These are phyloP conservation scores for Habrosyne pyritoides DNA, from an alignment of 2,888 invertebrate genomes.

Conservation along the genomic window DNA sequence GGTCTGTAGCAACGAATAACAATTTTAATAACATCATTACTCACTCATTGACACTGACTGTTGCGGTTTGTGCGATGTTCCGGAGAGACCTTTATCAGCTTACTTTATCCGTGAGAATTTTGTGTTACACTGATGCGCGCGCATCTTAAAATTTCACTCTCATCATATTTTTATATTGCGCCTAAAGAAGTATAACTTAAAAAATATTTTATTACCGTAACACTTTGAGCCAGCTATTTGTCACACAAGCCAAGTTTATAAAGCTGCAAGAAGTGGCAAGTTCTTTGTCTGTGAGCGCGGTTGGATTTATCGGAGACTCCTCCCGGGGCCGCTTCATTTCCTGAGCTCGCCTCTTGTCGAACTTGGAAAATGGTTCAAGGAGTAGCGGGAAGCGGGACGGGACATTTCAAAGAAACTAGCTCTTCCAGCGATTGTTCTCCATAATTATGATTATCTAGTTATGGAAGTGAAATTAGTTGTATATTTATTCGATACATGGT, in stretches of 20 bases:
- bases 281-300: slow-evolving; percentile 64
- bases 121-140: too few species aligned
- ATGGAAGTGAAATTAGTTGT: too few species aligned
- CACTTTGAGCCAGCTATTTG: slow-evolving; percentile 63
- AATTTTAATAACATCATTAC: too few species aligned
- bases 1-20: too few species aligned
- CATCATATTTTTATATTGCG: too few species aligned
- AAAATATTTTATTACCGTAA: slow-evolving; percentile 21
- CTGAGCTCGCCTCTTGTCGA: slow-evolving; percentile 77
- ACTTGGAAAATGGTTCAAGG: slow-evolving; percentile 45
- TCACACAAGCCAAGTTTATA: slow-evolving; percentile 64
- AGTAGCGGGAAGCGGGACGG: slow-evolving; percentile 25
- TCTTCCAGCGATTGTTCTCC: not conserved
- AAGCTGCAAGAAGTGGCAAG: slow-evolving; percentile 72
- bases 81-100: too few species aligned
- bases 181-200: too few species aligned
- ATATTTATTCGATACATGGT: too few species aligned
- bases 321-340: slow-evolving; percentile 75
- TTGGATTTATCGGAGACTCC: slow-evolving; percentile 67
- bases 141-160: too few species aligned
- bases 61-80: too few species aligned
- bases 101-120: too few species aligned
- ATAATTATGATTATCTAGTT: not conserved
- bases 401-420: not conserved
- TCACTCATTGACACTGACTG: too few species aligned